Base-by-base conservation (phyloP, 1,140 invertebrate species). In the Popillia japonica region DNA sequence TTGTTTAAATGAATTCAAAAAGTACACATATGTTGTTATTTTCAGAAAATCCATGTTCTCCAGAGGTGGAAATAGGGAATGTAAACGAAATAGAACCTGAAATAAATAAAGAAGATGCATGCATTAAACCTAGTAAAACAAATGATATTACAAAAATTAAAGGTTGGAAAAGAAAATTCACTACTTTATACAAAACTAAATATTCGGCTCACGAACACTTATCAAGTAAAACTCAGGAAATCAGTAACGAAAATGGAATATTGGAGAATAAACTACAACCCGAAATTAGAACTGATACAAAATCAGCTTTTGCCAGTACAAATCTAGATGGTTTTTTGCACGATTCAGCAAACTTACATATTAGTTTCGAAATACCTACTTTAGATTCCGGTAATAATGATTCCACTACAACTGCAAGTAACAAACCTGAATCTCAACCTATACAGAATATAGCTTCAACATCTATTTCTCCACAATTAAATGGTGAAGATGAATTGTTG, bases 91-190 rank as follows among this genome's bases (percentile, higher is more conserved):
- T 41, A 40, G 72, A 22, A 55, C 14, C 41, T 55, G 2, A 14
- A 76, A 23, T 6, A 48, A 76, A 42, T 44, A 55, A 76, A 22
- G 40, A 74, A 9, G 23, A 55, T 22, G 2, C 14, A 23, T 27
- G 48, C 14, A 78, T 78, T 17, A 75, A 75, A 72, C 78, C 78
- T 41, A 78, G 73, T 4, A 78, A 78, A 76, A 78, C 78, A 6
- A 78, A 44, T 9, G 78, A 78, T 68, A 73, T 78, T 9, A 78
- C 78, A 11, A 78, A 78, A 78, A 78, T 79, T 55, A 79, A 79
- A 55, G 78, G 78, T 10, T 76, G 75, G 75, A 76, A 79, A 23
- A 76, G 75, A 41, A 76, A 76, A 72, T 76, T 76, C 72, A 41
- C 14, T 78, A 27, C 23, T n/a, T n/a, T 27, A 74, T 17, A 74